Conservation (phyloP, 2,888 invertebrate genomes). For the Drosophila mimetica region DNA sequence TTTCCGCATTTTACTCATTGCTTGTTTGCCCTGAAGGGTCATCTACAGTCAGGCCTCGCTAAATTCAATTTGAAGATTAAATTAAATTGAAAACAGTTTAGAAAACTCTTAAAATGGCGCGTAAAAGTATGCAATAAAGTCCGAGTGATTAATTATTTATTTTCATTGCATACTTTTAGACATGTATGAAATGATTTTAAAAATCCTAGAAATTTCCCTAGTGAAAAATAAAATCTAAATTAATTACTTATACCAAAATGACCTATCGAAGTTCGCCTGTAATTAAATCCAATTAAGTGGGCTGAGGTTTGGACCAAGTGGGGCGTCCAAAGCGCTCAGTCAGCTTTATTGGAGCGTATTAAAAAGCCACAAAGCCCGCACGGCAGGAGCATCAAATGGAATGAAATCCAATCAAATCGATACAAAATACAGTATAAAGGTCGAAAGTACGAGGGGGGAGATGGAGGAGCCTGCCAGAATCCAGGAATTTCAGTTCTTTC, state of each 20-base stretch:
- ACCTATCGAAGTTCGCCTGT: conserved; percentile 6
- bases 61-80: too few species aligned
- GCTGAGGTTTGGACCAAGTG: conserved; percentile 16
- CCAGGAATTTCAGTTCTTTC: conserved; percentile 56
- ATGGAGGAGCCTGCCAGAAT: conserved; percentile 15
- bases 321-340: conserved; percentile 9
- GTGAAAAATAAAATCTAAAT: too few species aligned
- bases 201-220: too few species aligned
- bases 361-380: conserved; percentile 62
- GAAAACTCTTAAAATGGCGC: too few species aligned
- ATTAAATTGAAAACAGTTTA: not conserved
- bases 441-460: not conserved
- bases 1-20: conserved; percentile 23
- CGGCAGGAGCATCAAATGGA: conserved; percentile 43
- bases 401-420: conserved; percentile 79
- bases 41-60: conserved; percentile 10
- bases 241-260: too few species aligned
- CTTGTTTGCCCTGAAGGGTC: conserved; percentile 14
- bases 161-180: too few species aligned
- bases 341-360: conserved; percentile 64
- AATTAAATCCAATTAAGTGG: conserved; percentile 69
- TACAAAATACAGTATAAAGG: conserved; percentile 57
- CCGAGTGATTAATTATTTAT: too few species aligned
- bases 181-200: too few species aligned
- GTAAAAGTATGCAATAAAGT: too few species aligned